Evolutionary conservation across 2,888 invertebrate genomes (phyloP).

Genomic region (Thereva unica): DNA sequence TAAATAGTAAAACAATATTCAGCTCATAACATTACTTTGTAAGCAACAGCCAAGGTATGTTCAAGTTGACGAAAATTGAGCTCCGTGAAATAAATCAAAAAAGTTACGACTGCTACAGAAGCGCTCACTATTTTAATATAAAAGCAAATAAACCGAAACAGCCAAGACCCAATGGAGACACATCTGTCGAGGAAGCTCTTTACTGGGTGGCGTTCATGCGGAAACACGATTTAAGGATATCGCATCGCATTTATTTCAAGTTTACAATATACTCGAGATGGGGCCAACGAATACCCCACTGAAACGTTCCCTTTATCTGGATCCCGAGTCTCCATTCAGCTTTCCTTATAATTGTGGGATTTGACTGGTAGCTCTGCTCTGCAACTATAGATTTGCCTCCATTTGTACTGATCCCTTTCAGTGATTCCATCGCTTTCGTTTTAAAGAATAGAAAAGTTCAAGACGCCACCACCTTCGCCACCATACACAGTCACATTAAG

Average conservation of each 20-base stretch:
- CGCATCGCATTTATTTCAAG: conserved; percentile 16
- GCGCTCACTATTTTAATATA: too few species aligned
- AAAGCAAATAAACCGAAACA: too few species aligned
- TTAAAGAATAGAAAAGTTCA: conserved; percentile 26
- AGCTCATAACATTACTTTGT: too few species aligned
- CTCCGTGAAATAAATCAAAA: too few species aligned
- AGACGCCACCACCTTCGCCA: conserved; percentile 1
- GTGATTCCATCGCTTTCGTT: conserved; percentile 13
- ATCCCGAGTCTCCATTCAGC: conserved; percentile 35
- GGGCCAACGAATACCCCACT: conserved; percentile 11
- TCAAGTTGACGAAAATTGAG: too few species aligned
- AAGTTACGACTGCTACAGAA: too few species aligned
- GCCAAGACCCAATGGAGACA: too few species aligned
- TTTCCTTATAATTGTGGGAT: conserved; percentile 37
- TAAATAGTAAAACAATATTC: too few species aligned
- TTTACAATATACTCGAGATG: conserved; percentile 20
- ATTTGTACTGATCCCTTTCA: conserved; percentile 25
- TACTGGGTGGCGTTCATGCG: conserved; percentile 24
- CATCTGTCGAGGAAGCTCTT: too few species aligned
- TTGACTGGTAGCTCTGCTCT: conserved; percentile 15
- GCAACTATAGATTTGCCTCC: conserved; percentile 25
- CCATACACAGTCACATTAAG: not conserved
- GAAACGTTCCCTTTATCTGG: conserved; percentile 29
- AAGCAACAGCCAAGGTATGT: too few species aligned
- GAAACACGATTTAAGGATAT: conserved; percentile 37